A percentile compares a stretch with the other conserved stretches of the same genome.
Conservation (phyloP, 2,797 vertebrate genomes). For the Rousettus madagascariensis region DNA sequence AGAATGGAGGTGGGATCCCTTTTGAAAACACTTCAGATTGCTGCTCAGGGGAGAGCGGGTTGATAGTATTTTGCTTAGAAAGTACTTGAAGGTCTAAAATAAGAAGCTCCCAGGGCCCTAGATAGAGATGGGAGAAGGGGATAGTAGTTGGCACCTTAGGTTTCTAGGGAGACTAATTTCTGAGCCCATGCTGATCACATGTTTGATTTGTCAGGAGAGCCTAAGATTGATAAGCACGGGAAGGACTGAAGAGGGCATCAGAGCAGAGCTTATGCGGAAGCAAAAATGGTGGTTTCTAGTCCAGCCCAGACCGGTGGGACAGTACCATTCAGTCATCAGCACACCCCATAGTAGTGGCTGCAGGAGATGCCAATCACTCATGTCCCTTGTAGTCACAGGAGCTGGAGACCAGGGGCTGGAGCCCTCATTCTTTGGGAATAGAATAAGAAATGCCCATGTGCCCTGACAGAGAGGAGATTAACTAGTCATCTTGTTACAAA, state of each 20-base stretch:
- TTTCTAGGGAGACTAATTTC: not conserved
- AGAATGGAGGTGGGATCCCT: not conserved
- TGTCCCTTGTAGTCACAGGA: not conserved
- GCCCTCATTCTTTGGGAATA: not conserved
- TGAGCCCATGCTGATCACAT: not conserved
- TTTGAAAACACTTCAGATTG: not conserved
- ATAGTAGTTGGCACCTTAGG: not conserved
- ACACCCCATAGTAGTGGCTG: fast-evolving
- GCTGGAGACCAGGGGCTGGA: not conserved
- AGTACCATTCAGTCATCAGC: not conserved
- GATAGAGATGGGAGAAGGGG: not conserved
- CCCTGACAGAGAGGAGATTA: not conserved
- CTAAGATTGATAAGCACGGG: not conserved
- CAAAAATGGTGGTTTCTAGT: not conserved
- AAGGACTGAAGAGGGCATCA: not conserved
- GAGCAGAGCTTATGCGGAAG: not conserved
- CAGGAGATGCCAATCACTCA: not conserved
- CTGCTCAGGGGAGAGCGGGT: not conserved
- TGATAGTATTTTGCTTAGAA: not conserved
- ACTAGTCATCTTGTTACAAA: not conserved
- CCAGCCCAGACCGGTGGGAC: not conserved
- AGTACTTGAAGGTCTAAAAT: not conserved
- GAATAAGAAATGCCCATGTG: not conserved
- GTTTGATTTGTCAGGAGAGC: not conserved
- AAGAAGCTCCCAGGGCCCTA: not conserved